Conservation (phyloP, 1,140 invertebrate genomes). For the Copidosoma floridanum region DNA sequence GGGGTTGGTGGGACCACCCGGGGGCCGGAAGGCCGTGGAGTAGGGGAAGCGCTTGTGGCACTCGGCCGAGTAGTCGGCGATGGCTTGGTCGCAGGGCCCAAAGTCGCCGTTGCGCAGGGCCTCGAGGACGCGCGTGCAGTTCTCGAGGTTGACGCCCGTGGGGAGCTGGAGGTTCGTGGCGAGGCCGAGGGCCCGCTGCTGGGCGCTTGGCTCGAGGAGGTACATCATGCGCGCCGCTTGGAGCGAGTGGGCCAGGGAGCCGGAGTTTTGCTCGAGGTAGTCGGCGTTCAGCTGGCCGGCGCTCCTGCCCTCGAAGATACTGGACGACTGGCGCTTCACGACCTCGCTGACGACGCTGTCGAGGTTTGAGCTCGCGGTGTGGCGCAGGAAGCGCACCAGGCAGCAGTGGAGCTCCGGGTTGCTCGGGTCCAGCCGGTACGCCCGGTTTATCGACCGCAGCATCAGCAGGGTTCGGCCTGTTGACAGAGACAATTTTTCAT, state of each 20-base stretch:
- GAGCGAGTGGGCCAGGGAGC: conserved; percentile 68
- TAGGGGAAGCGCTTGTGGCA: conserved; percentile 76
- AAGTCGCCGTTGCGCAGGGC: conserved; percentile 76
- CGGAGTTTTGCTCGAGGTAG: conserved; percentile 63
- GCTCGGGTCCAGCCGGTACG: conserved; percentile 68
- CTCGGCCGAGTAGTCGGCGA: conserved; percentile 66
- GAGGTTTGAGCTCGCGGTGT: conserved; percentile 55
- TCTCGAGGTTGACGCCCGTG: conserved; percentile 64
- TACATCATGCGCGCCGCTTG: conserved; percentile 74
- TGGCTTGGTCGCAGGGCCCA: conserved; percentile 67
- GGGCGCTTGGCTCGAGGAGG: conserved; percentile 62
- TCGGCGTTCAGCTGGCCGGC: conserved; percentile 69
- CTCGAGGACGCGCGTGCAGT: conserved; percentile 75
- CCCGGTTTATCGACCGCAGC: conserved; percentile 88
- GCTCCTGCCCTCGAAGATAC: conserved; percentile 63
- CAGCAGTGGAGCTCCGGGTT: conserved; percentile 84
- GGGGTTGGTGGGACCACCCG: conserved; percentile 29
- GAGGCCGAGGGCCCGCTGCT: conserved; percentile 63
- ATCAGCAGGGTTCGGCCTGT: conserved; percentile 78
- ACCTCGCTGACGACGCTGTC: conserved; percentile 70
- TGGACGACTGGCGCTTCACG: conserved; percentile 67
- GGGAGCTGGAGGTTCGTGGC: conserved; percentile 61
- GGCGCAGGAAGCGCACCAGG: conserved; percentile 71
- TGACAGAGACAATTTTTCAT: too few relatives aligned
- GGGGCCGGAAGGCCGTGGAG: conserved; percentile 67